Percentiles rank a stretch among this genome's conserved stretches.
phyloP scores from a whole-genome alignment of 2,113 vertebrate species.

The Rhagologus leucostigma region DNA sequence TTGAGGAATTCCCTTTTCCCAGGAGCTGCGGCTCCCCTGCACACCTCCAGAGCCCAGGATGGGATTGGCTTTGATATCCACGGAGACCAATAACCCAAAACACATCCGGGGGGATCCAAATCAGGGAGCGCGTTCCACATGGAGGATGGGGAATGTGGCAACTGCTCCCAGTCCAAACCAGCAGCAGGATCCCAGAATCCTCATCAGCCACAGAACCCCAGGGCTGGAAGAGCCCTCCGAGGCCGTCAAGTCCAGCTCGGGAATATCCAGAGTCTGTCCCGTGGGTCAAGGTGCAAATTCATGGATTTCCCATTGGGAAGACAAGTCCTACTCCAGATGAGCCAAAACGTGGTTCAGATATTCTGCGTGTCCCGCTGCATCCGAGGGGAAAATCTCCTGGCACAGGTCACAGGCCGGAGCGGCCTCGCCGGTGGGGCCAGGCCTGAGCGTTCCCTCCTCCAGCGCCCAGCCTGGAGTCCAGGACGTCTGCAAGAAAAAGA shows the following conservation, averaged over 20 bases:
- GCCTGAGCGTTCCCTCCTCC: neutral
- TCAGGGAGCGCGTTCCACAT: rapidly evolving
- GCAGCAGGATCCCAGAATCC: neutral
- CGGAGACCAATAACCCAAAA: neutral
- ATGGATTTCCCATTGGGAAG: rapidly evolving
- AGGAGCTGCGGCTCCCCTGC: neutral
- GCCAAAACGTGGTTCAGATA: constrained; percentile 70
- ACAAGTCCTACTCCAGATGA: constrained; percentile 23
- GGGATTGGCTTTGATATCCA: neutral
- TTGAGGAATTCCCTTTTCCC: neutral
- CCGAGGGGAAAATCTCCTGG: constrained; percentile 71
- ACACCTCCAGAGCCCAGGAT: rapidly evolving
- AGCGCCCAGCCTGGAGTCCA: constrained; percentile 42
- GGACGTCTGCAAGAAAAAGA: constrained; percentile 36
- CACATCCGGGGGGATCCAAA: rapidly evolving
- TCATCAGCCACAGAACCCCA: neutral
- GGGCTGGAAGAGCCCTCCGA: neutral
- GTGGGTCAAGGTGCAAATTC: rapidly evolving
- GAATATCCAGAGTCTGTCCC: rapidly evolving
- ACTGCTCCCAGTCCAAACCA: rapidly evolving
- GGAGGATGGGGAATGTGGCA: rapidly evolving
- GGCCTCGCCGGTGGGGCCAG: constrained; percentile 40
- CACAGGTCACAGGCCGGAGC: constrained; percentile 77
- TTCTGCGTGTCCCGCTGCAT: constrained; percentile 64
- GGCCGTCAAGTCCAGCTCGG: rapidly evolving